Evolutionary conservation across 2,113 vertebrate species (phyloP).

Genomic region (Scolopax mira): DNA sequence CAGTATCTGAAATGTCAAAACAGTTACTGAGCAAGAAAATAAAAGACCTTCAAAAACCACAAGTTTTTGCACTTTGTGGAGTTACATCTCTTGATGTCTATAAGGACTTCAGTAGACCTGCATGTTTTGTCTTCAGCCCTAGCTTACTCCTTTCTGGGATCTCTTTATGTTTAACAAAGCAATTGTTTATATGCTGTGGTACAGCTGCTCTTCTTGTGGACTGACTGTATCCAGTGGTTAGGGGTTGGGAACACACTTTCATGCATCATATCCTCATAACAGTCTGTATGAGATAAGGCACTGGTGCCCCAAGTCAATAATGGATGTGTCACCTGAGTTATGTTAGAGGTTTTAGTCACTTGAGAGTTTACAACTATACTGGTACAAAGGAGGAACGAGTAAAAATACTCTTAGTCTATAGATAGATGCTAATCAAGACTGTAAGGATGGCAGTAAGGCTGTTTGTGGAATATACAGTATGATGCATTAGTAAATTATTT

Average conservation of each 20-base stretch:
- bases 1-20: not conserved
- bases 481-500: conserved; percentile 44
- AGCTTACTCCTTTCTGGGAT: not conserved
- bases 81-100: not conserved
- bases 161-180: not conserved
- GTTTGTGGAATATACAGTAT: not conserved
- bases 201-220: not conserved
- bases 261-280: not conserved
- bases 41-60: not conserved
- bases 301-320: not conserved
- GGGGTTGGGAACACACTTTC: not conserved
- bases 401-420: not conserved
- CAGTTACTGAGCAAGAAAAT: not conserved
- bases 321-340: not conserved
- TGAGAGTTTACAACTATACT: not conserved
- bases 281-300: not conserved
- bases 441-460: not conserved
- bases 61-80: not conserved
- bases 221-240: not conserved
- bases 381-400: not conserved
- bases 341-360: not conserved
- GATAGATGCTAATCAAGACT: not conserved
- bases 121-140: not conserved
- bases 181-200: not conserved
- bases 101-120: not conserved